phyloP scores from a whole-genome alignment of 2,888 invertebrate genomes.

The Pachycephus smyrnensis region DNA sequence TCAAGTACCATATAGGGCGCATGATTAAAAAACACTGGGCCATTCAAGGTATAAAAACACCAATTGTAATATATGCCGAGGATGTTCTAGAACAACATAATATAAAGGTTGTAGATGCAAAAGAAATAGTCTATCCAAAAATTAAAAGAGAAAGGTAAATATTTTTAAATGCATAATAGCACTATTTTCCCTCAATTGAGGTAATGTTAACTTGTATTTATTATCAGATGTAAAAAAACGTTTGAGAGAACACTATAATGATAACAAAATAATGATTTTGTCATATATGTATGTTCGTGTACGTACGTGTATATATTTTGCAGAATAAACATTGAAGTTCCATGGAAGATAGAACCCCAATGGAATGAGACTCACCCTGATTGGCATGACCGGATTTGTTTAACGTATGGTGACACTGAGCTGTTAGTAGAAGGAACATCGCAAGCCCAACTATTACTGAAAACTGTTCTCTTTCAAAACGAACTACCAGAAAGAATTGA shows the following conservation, averaged over 20 bases:
- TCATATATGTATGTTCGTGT: background rate
- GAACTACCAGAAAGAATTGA: conserved; percentile 74
- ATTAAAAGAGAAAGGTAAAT: background rate
- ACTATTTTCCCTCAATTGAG: background rate
- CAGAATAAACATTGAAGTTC: conserved; percentile 51
- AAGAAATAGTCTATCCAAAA: conserved; percentile 70
- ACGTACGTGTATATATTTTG: background rate
- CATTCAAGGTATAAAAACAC: conserved; percentile 73
- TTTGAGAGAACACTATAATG: conserved; percentile 4
- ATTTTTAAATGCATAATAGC: background rate
- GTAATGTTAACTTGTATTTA: conserved; percentile 5
- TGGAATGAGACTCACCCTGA: conserved; percentile 74
- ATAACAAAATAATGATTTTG: background rate
- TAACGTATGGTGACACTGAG: conserved; percentile 72
- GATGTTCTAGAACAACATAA: conserved; percentile 70
- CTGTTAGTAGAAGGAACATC: conserved; percentile 78
- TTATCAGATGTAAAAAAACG: conserved; percentile 14
- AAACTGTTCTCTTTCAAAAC: conserved; percentile 76
- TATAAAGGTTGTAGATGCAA: conserved; percentile 73
- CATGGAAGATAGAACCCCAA: conserved; percentile 67
- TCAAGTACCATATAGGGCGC: conserved; percentile 79
- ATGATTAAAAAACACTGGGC: conserved; percentile 81
- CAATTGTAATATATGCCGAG: conserved; percentile 71
- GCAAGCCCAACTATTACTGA: conserved; percentile 87
- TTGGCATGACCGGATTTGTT: conserved; percentile 74